Evolutionary conservation across 2,888 invertebrate species (phyloP).

Genomic region (Augiades crinisus): DNA sequence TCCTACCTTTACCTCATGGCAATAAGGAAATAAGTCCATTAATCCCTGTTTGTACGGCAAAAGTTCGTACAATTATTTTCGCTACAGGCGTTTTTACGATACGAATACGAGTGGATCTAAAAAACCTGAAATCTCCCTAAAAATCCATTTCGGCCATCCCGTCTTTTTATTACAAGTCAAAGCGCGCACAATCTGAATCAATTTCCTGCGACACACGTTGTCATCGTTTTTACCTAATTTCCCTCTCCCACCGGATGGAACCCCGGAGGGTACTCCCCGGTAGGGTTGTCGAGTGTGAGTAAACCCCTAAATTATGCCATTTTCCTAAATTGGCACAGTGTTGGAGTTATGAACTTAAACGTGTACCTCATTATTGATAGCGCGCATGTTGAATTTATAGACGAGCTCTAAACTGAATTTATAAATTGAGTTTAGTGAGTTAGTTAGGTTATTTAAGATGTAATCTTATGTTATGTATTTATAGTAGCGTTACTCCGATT

Average conservation of each 20-base stretch:
- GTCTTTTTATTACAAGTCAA: conserved; percentile 27
- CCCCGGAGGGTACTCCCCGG: background rate
- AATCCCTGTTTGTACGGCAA: no score
- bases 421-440: no score
- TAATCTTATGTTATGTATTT: no score
- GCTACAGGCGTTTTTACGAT: no score
- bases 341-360: conserved; percentile 1
- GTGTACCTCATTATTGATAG: no score
- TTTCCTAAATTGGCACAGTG: conserved; percentile 7
- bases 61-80: no score
- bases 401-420: no score
- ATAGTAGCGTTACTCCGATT: no score
- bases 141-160: conserved; percentile 3
- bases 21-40: no score
- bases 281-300: background rate
- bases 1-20: no score
- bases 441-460: no score
- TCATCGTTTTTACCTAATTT: conserved; percentile 43
- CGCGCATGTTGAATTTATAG: no score
- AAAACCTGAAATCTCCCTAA: conserved; percentile 13
- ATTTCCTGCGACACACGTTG: conserved; percentile 38
- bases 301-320: conserved; percentile 1
- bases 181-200: conserved; percentile 40
- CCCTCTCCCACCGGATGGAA: conserved; percentile 27
- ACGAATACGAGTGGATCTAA: background rate